Base-by-base conservation (phyloP, 2,113 vertebrate species). In the Hippoglossus stenolepis region DNA sequence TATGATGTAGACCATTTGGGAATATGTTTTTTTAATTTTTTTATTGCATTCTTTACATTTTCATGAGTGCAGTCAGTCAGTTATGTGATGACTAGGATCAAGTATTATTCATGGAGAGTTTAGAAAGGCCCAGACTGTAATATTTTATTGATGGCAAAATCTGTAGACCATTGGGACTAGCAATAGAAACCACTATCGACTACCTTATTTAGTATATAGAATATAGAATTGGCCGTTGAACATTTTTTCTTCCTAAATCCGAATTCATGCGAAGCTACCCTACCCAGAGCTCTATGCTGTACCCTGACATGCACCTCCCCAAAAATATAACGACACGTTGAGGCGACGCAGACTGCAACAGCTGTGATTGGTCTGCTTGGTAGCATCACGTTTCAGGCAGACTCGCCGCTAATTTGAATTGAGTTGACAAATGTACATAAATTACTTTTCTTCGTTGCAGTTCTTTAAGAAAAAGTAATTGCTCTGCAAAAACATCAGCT, bases 31-130 rank as follows among this genome's bases (percentile, higher is more conserved):
- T 73, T 47, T 47, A n/a, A 2, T 66, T 28, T 74, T 35, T 74
- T 54, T 69, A 75, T 65, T 28, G 66, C 61, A 24, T 75, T 63
- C 10, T 63, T 75, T 20, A 70, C 57, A 68, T 66, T 74, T 79
- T 35, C 20, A 45, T 56, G 11, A 43, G 26, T 56, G 63, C 54
- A 38, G 59, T 57, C 38, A 51, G 15, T 53, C 31, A 51, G 20
- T 69, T 65, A 56, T 73, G 38, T 85, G 73, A 65, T 65, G 65
- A 11, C 9, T 23, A 20, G 3, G 2, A 59, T 83, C 51, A 74
- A 43, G 76, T 70, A 79, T 82, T 12, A 43, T 43, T 72, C 59
- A 84, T 83, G 54, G 47, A 54, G 60, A 31, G 49, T 58, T 75
- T 73, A 35, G 20, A 67, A 67, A 43, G 14, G 21, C 47, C 54